phyloP scores from a whole-genome alignment of 1,140 invertebrate species.

The Drosophila sp. region DNA sequence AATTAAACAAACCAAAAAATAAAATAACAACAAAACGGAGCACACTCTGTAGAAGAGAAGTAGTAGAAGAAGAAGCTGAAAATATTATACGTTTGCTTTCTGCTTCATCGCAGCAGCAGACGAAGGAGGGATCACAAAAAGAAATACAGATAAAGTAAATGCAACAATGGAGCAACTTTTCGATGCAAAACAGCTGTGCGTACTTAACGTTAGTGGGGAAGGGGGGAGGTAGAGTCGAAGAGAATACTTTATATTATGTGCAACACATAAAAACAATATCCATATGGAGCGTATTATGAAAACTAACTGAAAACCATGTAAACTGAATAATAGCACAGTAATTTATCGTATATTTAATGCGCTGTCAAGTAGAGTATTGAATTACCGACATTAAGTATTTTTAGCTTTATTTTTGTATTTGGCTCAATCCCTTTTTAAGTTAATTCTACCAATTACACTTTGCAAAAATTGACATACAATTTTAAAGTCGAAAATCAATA shows the following conservation, averaged over 20 bases:
- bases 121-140: not conserved
- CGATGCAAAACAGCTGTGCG: slow-evolving; percentile 46
- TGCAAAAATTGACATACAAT: too few species aligned
- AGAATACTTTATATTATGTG: not conserved
- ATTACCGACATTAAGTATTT: too few species aligned
- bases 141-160: slow-evolving; percentile 16
- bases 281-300: slow-evolving; percentile 1
- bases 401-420: too few species aligned
- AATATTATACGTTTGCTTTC: slow-evolving; percentile 13
- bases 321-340: slow-evolving; percentile 2
- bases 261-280: not conserved
- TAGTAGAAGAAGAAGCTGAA: slow-evolving; percentile 16
- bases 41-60: slow-evolving; percentile 5
- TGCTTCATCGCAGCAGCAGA: slow-evolving; percentile 19
- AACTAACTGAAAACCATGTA: slow-evolving; percentile 6
- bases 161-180: slow-evolving; percentile 46
- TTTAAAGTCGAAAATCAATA: too few species aligned
- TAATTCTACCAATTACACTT: too few species aligned
- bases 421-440: too few species aligned
- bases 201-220: not conserved
- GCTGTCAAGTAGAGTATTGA: too few species aligned
- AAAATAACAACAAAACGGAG: slow-evolving; percentile 55
- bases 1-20: slow-evolving; percentile 71
- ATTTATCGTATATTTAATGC: not conserved
- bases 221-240: not conserved